Conservation (phyloP, 1,140 invertebrate genomes). For the Glossosoma conforme region DNA sequence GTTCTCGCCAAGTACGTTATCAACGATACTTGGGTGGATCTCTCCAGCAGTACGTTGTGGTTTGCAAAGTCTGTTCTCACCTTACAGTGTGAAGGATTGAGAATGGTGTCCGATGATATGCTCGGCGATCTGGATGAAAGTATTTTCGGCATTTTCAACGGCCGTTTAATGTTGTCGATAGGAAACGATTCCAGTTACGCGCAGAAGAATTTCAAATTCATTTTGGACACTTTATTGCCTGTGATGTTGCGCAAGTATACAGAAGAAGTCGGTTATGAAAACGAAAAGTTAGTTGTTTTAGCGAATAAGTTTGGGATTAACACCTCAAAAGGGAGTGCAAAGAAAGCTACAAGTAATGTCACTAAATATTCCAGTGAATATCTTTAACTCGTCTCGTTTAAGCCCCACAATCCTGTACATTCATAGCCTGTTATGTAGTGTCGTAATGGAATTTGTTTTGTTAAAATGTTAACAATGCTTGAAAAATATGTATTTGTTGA, state of each 20-base stretch:
- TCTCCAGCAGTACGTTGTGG: slow-evolving; percentile 51
- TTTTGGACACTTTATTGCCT: slow-evolving; percentile 46
- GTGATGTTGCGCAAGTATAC: slow-evolving; percentile 46
- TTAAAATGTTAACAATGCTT: too few species aligned
- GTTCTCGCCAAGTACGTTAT: slow-evolving; percentile 49
- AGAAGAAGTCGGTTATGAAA: slow-evolving; percentile 47
- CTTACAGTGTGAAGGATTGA: slow-evolving; percentile 45
- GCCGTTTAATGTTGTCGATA: slow-evolving; percentile 39
- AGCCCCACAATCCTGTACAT: too few species aligned
- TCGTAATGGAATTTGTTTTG: too few species aligned
- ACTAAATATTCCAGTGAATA: slow-evolving; percentile 52
- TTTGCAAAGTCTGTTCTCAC: slow-evolving; percentile 47
- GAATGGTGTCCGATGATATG: slow-evolving; percentile 48
- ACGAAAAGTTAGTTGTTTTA: slow-evolving; percentile 44
- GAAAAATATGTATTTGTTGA: too few species aligned
- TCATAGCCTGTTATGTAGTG: too few species aligned
- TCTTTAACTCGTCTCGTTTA: too few species aligned
- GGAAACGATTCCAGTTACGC: slow-evolving; percentile 46
- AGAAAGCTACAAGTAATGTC: slow-evolving; percentile 45
- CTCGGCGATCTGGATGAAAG: slow-evolving; percentile 48
- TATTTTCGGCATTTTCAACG: slow-evolving; percentile 46
- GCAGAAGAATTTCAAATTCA: slow-evolving; percentile 48
- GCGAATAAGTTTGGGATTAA: slow-evolving; percentile 45
- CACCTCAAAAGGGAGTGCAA: slow-evolving; percentile 34
- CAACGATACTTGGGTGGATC: slow-evolving; percentile 50